phyloP scores from a whole-genome alignment of 1,140 invertebrate genomes.

The Meloidogyne hapla region DNA sequence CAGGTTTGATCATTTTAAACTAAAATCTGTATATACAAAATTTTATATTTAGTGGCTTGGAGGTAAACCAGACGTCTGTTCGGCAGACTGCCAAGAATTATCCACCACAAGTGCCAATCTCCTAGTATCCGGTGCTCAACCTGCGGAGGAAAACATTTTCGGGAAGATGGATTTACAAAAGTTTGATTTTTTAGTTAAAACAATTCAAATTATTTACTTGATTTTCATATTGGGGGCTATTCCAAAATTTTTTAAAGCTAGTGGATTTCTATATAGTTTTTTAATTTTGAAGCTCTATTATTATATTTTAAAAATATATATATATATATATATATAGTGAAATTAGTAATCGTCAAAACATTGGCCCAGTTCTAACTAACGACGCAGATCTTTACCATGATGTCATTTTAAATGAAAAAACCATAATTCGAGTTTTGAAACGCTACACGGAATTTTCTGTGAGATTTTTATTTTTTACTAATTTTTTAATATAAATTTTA shows the following conservation, averaged over 20 bases:
- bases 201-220: too few species aligned
- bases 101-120: constrained; percentile 22
- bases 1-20: background rate
- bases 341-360: background rate
- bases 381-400: background rate
- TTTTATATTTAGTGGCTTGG: constrained; percentile 18
- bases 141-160: background rate
- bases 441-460: background rate
- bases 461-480: too few species aligned
- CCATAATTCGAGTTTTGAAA: constrained; percentile 1
- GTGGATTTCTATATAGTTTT: too few species aligned
- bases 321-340: too few species aligned
- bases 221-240: too few species aligned
- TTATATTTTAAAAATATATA: too few species aligned
- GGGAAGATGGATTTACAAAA: background rate
- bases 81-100: background rate
- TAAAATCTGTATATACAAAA: background rate
- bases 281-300: too few species aligned
- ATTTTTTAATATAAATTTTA: too few species aligned
- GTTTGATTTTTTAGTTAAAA: too few species aligned
- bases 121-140: background rate
- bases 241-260: too few species aligned
- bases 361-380: background rate
- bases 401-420: background rate
- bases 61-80: background rate